Evolutionary conservation across 2,113 vertebrate genomes (phyloP).

Genomic region (Otolemur garnettii): DNA sequence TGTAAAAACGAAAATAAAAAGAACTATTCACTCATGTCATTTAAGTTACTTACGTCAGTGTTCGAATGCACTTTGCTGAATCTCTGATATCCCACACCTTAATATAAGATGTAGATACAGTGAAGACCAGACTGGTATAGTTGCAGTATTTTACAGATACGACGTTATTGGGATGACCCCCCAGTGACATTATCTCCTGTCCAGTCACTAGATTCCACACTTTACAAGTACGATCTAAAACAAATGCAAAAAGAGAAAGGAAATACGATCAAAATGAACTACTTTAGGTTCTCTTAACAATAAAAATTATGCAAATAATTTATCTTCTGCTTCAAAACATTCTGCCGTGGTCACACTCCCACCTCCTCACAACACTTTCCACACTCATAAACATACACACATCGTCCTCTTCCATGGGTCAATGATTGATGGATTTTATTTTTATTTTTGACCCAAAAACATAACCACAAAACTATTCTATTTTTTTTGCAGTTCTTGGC

Average conservation of each 20-base stretch:
- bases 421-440: background rate
- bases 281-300: conserved; percentile 48
- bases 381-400: background rate
- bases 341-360: background rate
- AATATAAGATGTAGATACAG: conserved; percentile 96
- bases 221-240: conserved; percentile 97
- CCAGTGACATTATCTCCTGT: conserved; percentile 98
- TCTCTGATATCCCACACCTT: conserved; percentile 99
- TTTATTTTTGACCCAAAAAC: background rate
- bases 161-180: conserved; percentile 94
- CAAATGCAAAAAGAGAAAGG: conserved; percentile 17
- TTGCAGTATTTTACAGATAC: conserved; percentile 96
- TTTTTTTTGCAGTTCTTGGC: background rate
- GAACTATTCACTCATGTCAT: background rate
- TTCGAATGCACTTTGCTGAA: conserved; percentile 97
- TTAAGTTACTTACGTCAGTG: conserved; percentile 92
- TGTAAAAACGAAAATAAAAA: background rate
- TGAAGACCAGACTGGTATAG: conserved; percentile 97
- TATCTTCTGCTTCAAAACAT: background rate
- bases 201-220: conserved; percentile 99
- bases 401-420: background rate
- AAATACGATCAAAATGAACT: conserved; percentile 5
- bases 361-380: background rate
- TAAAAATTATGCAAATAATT: background rate
- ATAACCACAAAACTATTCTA: conserved; percentile 38